Base-by-base conservation (phyloP, 2,113 vertebrate genomes). In the Ifrita kowaldi region DNA sequence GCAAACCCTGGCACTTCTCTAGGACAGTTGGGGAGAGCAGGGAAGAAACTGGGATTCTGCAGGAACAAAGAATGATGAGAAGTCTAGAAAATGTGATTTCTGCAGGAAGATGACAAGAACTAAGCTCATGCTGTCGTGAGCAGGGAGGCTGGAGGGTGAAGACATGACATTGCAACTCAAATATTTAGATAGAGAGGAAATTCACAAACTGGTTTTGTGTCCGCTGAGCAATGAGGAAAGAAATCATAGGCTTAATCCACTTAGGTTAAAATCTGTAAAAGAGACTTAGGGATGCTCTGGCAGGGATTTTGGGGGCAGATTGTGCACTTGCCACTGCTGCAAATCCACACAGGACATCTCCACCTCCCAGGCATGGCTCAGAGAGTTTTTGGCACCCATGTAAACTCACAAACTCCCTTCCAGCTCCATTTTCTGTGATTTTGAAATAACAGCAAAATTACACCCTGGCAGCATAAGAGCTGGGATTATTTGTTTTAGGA, bases 401-500 rank as follows among this genome's bases (percentile, higher is more conserved):
- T 28, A 42, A 50, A 42, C 56, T 56, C 22, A 16, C 16, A 17
- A 63, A 37, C 18, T 84, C 80, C 78, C 83, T 95, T 80, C 79
- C 67, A 95, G 83, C 55, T 80, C 55, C 24, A 19, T 90, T 92
- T 90, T 67, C 55, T 53, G 52, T 67, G 71, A 88, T 95, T 94
- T 88, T 23, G 9, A 88, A 96, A 93, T 87, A 96, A 85, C 5
- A n/a, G n/a, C 78, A 93, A 90, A 95, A 95, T 95, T 96, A 88
- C 89, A 83, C 8, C 15, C 69, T 95, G 95, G 77, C 87, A 94
- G 42, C 55, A 16, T 50, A 73, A 95, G 59, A 94, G 75, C 78
- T 46, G 75, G 55, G 71, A 86, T 95, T 96, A 93, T 95, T 93
- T 95, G 83, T 46, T 95, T 88, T 92, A 95, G 90, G 94, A 90